Percentiles rank a stretch among this genome's conserved stretches.
These are phyloP conservation scores for Simalia tracyae DNA, from an alignment of 2,797 vertebrate species.

Conservation along the genomic window DNA sequence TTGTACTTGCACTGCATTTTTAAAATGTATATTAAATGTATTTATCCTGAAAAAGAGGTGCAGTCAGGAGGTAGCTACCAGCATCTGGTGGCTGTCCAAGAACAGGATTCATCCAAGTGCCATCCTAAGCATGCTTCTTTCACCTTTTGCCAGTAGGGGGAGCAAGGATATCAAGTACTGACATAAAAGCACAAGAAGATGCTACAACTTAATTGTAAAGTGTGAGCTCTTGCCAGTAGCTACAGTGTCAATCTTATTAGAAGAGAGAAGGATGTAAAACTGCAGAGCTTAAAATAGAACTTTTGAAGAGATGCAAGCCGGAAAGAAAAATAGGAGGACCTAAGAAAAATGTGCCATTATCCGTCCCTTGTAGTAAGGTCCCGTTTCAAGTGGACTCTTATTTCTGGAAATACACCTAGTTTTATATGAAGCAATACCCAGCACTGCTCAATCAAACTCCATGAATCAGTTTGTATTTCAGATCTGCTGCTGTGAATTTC, in stretches of 20 bases:
- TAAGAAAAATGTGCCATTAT: slow-evolving; percentile 10
- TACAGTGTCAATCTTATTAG: not conserved
- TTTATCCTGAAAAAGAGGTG: no score
- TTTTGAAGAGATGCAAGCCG: not conserved
- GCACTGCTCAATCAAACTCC: not conserved
- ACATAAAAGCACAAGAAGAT: not conserved
- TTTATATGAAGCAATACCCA: not conserved
- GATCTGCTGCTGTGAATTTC: not conserved
- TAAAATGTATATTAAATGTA: no score
- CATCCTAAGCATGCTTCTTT: not conserved
- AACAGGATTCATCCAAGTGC: not conserved
- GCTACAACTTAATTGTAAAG: not conserved
- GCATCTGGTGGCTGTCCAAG: not conserved
- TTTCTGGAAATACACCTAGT: not conserved
- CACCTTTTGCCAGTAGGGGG: slow-evolving; percentile 20
- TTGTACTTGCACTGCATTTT: not conserved
- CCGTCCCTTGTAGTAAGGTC: not conserved
- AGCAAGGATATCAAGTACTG: not conserved
- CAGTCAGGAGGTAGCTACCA: no score
- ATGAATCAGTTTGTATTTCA: not conserved
- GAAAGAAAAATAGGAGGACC: not conserved
- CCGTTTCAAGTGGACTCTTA: not conserved
- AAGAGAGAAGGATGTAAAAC: not conserved
- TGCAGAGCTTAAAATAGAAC: not conserved
- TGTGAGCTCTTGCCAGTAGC: not conserved